Percentiles rank a stretch among this genome's conserved stretches.
These are phyloP conservation scores for Podotricha telesiphe DNA, from an alignment of 2,888 invertebrate species.

Conservation along the genomic window DNA sequence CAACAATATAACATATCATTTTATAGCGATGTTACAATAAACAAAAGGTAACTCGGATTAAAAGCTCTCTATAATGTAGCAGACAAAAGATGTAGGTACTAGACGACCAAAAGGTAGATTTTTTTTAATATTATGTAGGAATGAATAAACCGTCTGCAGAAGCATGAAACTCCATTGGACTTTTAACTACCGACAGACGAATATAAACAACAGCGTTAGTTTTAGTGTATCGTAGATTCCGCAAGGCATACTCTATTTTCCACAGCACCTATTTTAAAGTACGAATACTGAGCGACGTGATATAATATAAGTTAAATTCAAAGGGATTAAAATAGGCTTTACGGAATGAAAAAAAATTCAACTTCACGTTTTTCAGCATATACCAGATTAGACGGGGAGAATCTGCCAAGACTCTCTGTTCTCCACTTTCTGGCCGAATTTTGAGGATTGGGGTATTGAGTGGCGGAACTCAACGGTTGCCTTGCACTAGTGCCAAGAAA, in stretches of 20 bases:
- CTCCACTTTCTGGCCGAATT: too few relatives aligned
- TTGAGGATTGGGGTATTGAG: too few relatives aligned
- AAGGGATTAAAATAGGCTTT: neutral
- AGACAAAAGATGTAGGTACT: conserved; percentile 33
- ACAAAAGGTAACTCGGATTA: conserved; percentile 16
- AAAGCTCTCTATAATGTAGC: conserved; percentile 18
- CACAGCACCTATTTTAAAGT: conserved; percentile 2
- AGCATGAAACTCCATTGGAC: conserved; percentile 15
- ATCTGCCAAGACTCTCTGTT: too few relatives aligned
- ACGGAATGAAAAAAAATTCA: too few relatives aligned
- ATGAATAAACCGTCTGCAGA: conserved; percentile 9
- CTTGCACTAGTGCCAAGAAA: too few relatives aligned
- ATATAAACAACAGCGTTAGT: conserved; percentile 17
- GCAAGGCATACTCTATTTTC: conserved; percentile 4
- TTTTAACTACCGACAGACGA: conserved; percentile 14
- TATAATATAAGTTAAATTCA: conserved; percentile 4
- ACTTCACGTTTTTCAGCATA: too few relatives aligned
- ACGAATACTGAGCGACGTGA: neutral
- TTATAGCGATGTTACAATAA: conserved; percentile 7
- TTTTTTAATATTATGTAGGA: neutral
- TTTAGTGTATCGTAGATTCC: conserved; percentile 4
- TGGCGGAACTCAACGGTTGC: too few relatives aligned
- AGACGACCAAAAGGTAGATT: conserved; percentile 31
- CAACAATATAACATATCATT: neutral
- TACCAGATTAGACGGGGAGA: too few relatives aligned